phyloP scores from a whole-genome alignment of 2,113 vertebrate species.

The Heterotis niloticus region DNA sequence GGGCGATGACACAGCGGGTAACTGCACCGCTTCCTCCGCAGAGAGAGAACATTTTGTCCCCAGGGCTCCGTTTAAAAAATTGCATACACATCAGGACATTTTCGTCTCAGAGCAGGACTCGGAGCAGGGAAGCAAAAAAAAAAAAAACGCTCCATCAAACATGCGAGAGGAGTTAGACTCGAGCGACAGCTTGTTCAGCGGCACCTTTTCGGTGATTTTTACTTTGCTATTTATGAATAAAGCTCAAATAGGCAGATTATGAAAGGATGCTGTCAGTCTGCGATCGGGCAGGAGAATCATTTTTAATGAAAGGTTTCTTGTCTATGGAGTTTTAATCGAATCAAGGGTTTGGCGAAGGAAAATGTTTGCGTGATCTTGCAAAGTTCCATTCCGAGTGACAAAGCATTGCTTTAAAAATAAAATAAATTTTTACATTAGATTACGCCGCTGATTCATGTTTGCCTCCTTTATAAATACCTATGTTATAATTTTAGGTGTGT shows the following conservation, averaged over 20 bases:
- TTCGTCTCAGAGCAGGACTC: not conserved
- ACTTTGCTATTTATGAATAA: no score
- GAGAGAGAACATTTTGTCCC: not conserved
- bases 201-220: no score
- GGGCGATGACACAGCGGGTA: not conserved
- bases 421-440: constrained; percentile 24
- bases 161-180: not conserved
- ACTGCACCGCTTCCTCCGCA: not conserved
- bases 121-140: not conserved
- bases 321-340: no score
- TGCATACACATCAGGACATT: not conserved
- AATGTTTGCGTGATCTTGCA: not conserved
- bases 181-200: no score
- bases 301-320: no score
- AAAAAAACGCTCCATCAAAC: not conserved
- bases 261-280: no score
- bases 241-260: no score
- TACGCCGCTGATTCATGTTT: not conserved
- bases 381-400: not conserved
- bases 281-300: no score
- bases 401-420: constrained; percentile 1
- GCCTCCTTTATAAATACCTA: not conserved
- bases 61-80: not conserved
- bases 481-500: constrained; percentile 32
- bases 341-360: not conserved